Percentiles rank a stretch among this genome's conserved stretches.
phyloP scores from a whole-genome alignment of 2,113 vertebrate species.

The Pachypanchax playfairii region DNA sequence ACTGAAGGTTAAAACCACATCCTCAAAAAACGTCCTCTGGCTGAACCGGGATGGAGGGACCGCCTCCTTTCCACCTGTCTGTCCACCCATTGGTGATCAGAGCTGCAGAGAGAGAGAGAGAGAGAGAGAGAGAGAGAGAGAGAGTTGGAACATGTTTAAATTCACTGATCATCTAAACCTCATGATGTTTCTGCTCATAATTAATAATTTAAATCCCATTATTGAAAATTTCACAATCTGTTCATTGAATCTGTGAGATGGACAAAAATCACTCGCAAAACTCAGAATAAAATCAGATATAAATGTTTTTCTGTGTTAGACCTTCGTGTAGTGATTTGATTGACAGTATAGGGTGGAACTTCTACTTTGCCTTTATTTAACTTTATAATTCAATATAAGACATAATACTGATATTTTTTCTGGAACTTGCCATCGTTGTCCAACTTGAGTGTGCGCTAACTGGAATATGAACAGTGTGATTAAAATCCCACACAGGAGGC shows the following conservation, averaged over 20 bases:
- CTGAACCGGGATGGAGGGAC: constrained; percentile 29
- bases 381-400: background rate
- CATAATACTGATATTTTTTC: background rate
- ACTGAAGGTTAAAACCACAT: constrained; percentile 66
- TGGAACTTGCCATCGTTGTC: background rate
- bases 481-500: constrained; percentile 19
- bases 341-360: background rate
- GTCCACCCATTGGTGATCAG: constrained; percentile 54
- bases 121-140: no score
- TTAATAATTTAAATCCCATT: no score
- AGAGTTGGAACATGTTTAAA: no score
- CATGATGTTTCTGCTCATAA: no score
- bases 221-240: no score
- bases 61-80: constrained; percentile 20
- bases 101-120: constrained; percentile 4
- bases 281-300: no score
- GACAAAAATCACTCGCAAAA: no score
- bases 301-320: no score
- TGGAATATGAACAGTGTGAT: constrained; percentile 5
- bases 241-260: no score
- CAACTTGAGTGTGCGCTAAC: constrained; percentile 9
- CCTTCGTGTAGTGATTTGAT: no score
- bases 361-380: background rate
- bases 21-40: constrained; percentile 62
- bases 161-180: no score